Evolutionary conservation across 1,140 invertebrate genomes (phyloP), one percentile per base, ranked within the genome.

Genomic region (Ips nitidus): DNA sequence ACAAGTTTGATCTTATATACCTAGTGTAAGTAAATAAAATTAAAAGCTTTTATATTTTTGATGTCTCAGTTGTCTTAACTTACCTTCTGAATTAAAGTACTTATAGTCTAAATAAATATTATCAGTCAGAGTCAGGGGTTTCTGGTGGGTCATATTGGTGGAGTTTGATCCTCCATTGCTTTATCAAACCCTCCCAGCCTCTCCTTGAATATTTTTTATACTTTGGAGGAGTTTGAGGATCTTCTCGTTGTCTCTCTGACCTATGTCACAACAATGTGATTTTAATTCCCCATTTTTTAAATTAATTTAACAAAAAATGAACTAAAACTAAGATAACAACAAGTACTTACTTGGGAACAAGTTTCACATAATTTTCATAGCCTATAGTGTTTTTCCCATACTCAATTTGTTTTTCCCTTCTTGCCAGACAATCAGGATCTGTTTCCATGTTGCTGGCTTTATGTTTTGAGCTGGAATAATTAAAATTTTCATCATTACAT

Each of bases 341-440:
- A 37, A 56, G 39, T 50, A 70, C 52, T 55, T 66, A 81, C 91
- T 86, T 90, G 60, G 92, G 91, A 50, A 97, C 84, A 70, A 83
- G 71, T 75, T 86, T 82, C 1, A 85, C 77, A 74, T 96, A 98
- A 80, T 88, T 88, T 61, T 92, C 87, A 81, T 98, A 98, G 47
- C 92, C 93, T 69, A 90, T 81, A 6, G 94, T 97, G 78, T 95
- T 96, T 84, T 97, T 97, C 37, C 95, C 95, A 84, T 94, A 97
- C 79, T 97, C 93, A 79, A 98, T 94, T 81, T 96, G 93, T 81
- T 97, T 97, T 77, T 96, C 93, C 64, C 94, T 85, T 69, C 95
- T 86, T 42, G 85, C 80, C 67, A 98, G 78, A 5, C 93, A 81
- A 36, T 71, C 80, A 8, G 87, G 84, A 84, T 97, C 92, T 42